Conservation (phyloP, 2,888 invertebrate species). For the Rutpela maculata region DNA sequence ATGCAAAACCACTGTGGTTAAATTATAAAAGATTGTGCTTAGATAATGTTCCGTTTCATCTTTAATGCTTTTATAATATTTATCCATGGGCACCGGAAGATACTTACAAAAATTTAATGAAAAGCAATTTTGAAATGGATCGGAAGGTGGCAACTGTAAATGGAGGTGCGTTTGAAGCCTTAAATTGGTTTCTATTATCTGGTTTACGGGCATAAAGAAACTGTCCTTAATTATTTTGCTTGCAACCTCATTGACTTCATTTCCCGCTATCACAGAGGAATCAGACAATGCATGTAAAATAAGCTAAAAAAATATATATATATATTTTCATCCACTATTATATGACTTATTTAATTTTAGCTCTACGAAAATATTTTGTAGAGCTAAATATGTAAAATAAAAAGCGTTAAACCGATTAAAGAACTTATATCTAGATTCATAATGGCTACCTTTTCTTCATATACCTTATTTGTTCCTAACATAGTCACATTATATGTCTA, state of each 20-base stretch:
- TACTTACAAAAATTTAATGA: constrained; percentile 68
- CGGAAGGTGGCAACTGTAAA: constrained; percentile 82
- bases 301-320: constrained; percentile 64
- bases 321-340: background rate
- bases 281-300: constrained; percentile 69
- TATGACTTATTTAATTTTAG: background rate
- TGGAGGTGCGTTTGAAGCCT: constrained; percentile 95
- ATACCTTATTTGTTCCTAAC: no score
- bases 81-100: constrained; percentile 67
- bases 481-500: no score
- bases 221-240: constrained; percentile 76
- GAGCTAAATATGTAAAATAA: no score
- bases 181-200: constrained; percentile 93
- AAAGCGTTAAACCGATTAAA: no score
- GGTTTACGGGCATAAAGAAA: constrained; percentile 84
- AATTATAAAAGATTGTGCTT: constrained; percentile 96
- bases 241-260: constrained; percentile 71
- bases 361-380: no score
- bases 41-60: constrained; percentile 89
- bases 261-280: constrained; percentile 60
- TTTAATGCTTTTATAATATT: constrained; percentile 70
- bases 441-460: no score
- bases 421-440: no score
- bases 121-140: constrained; percentile 69
- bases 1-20: constrained; percentile 96